phyloP scores from a whole-genome alignment of 23 tunicate species.

The Styela plicata region DNA sequence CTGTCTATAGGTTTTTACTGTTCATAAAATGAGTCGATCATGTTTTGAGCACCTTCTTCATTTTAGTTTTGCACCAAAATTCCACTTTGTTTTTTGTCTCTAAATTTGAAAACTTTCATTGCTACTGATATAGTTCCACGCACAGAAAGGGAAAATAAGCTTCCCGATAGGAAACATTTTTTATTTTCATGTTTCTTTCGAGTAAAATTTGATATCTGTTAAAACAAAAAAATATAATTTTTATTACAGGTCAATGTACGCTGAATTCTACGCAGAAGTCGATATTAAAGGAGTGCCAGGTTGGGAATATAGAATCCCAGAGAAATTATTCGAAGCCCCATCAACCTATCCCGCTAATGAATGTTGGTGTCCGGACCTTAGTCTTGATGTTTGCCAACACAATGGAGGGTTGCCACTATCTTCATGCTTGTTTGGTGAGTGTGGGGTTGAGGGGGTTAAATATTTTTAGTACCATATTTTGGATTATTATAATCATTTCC shows the following conservation, averaged over 20 bases:
- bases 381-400: conserved; percentile 40
- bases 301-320: conserved; percentile 57
- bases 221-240: no score
- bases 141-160: neutral
- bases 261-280: conserved; percentile 39
- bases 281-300: conserved; percentile 52
- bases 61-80: no score
- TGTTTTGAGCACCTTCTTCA: no score
- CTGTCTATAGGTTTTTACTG: no score
- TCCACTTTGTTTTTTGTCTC: no score
- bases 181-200: neutral
- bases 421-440: conserved; percentile 51
- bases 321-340: conserved; percentile 64
- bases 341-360: conserved; percentile 35
- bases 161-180: neutral
- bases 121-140: neutral
- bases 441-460: no score
- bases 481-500: no score
- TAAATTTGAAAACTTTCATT: neutral
- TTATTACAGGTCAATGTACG: conserved; percentile 61
- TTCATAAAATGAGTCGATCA: no score
- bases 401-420: conserved; percentile 61
- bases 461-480: no score
- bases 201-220: no score
- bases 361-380: conserved; percentile 66